Evolutionary conservation across 2,888 invertebrate species (phyloP).

Genomic region (Drosophila sordidula): DNA sequence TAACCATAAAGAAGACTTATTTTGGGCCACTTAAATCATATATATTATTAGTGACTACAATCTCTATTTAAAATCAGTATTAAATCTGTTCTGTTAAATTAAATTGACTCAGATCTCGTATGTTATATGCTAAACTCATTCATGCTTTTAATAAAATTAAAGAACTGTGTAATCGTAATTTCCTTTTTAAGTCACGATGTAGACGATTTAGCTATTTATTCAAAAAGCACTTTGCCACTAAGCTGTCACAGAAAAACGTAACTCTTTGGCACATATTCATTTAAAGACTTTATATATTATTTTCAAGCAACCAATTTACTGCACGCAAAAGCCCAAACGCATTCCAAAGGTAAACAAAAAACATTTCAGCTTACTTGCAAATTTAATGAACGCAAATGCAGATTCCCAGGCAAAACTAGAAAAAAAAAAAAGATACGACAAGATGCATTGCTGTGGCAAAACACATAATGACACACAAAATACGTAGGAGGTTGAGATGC

Average conservation of each 20-base stretch:
- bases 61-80: no score
- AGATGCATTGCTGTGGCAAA: conserved; percentile 36
- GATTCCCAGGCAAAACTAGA: conserved; percentile 20
- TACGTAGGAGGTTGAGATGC: conserved; percentile 48
- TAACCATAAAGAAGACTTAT: no score
- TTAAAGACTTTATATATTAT: conserved; percentile 39
- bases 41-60: no score
- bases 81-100: no score
- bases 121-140: no score
- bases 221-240: neutral
- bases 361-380: conserved; percentile 71
- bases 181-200: no score
- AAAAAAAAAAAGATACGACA: conserved; percentile 20
- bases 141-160: no score
- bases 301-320: conserved; percentile 39
- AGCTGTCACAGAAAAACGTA: neutral
- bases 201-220: no score
- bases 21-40: no score
- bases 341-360: conserved; percentile 64
- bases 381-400: conserved; percentile 72
- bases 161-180: no score
- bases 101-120: no score
- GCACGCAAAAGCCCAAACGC: conserved; percentile 35
- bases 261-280: neutral
- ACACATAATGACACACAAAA: conserved; percentile 49